Base-by-base conservation (phyloP, 2,888 invertebrate genomes). In the Zele albiditarsus region DNA sequence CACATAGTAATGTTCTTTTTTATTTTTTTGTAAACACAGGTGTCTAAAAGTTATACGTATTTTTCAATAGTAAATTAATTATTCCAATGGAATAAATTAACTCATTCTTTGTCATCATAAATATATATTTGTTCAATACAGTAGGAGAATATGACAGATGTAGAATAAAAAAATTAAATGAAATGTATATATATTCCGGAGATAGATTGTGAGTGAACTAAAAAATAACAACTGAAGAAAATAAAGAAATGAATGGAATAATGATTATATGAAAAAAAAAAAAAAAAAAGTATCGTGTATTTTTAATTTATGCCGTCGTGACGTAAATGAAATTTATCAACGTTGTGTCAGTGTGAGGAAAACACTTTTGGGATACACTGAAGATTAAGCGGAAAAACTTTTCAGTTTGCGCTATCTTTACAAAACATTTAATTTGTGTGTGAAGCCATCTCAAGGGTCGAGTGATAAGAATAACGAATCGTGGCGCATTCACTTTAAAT, bases 401-500 rank as follows among this genome's bases (percentile, higher is more conserved):
- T 70, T 49, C n/a, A 74, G 57, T 57, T 57, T 27, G 28, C 58
- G 38, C 14, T 20, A 46, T 53, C 53, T 58, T 74, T 62, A 70
- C 65, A 25, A 65, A 53, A 71, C 58, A 71, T 71, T 74, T 71
- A 74, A 74, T 74, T 74, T 74, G 70, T 74, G 20, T 53, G 74
- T 58, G 70, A 66, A 42, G 65, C 53, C 65, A 62, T 74, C 70
- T 70, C 57, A 27, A 70, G 58, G 70, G 74, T 74, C 46, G 65
- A 58, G 58, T 70, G 74, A 71, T 74, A 71, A 70, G 58, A 69
- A 69, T 53, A 71, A 74, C 65, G 65, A 71, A 74, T 65, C 53
- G 69, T 69, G 53, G 49, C 28, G 63, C 20, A 23, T 60, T 42
- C 69, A 53, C 53, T 38, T 25, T 28, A 57, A 62, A 69, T 69